A percentile compares a stretch with the other conserved stretches of the same genome.
Conservation (phyloP, 35 echinoderm and acorn worm species). For the Apostichopus parvimensis region DNA sequence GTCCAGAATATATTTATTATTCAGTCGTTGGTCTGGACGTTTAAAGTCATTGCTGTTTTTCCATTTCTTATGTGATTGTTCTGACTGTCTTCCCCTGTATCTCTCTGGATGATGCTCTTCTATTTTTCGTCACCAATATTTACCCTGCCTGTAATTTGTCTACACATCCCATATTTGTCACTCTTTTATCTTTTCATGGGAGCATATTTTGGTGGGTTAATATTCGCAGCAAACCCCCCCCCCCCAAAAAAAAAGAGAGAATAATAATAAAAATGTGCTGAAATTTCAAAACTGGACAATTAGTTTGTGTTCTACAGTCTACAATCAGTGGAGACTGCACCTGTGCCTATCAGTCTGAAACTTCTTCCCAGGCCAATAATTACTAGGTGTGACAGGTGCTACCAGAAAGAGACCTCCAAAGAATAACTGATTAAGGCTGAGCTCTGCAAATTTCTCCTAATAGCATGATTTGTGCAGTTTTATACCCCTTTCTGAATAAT, state of each 20-base stretch:
- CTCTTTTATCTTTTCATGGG: background rate
- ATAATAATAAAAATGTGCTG: background rate
- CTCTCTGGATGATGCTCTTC: slow-evolving; percentile 26
- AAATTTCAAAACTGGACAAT: background rate
- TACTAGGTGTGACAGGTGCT: background rate
- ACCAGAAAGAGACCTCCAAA: background rate
- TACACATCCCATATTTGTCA: background rate
- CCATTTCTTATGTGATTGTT: slow-evolving; percentile 45
- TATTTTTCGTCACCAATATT: background rate
- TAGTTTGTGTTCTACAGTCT: too few relatives aligned
- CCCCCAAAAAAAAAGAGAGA: too few relatives aligned
- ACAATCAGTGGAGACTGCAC: background rate
- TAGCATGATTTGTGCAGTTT: slow-evolving; percentile 53
- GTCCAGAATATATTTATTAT: slow-evolving; percentile 34
- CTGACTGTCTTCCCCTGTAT: slow-evolving; percentile 5
- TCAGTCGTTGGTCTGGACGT: slow-evolving; percentile 29
- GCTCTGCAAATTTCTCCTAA: slow-evolving; percentile 24
- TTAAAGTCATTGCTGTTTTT: slow-evolving; percentile 32
- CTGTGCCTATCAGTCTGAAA: slow-evolving; percentile 3
- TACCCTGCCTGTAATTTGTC: background rate
- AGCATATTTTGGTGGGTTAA: too few relatives aligned
- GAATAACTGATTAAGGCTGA: slow-evolving; percentile 9
- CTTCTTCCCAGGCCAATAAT: background rate
- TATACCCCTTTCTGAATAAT: background rate
- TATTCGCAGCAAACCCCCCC: too few relatives aligned